These are phyloP conservation scores for Leptura quadrifasciata DNA, from an alignment of 2,888 invertebrate genomes.

Conservation along the genomic window DNA sequence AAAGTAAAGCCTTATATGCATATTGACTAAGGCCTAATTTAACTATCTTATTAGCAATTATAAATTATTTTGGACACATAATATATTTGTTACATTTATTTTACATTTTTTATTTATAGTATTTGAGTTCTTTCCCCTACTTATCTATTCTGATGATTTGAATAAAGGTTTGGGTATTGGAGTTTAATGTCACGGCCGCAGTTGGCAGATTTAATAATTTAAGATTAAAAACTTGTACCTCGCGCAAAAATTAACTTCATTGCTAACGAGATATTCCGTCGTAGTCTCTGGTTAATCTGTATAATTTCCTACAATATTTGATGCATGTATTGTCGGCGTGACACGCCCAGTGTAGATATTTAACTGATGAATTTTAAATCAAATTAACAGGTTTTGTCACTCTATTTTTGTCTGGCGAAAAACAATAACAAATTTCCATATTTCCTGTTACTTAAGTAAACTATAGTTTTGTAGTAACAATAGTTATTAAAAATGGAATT, in stretches of 20 bases:
- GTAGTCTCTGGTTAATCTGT: conserved; percentile 8
- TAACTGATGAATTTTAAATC: conserved; percentile 9
- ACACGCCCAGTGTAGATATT: conserved; percentile 7
- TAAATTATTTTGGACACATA: no score
- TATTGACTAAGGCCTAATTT: no score
- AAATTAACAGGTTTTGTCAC: conserved; percentile 9
- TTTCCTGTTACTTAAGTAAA: neutral
- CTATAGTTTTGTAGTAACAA: no score
- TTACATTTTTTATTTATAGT: no score
- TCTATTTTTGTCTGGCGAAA: neutral
- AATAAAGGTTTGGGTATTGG: neutral
- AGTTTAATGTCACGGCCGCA: conserved; percentile 36
- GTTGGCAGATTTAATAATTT: conserved; percentile 18
- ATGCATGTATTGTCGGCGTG: conserved; percentile 16
- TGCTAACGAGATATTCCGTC: conserved; percentile 34
- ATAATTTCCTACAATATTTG: conserved; percentile 11
- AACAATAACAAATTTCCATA: conserved; percentile 1
- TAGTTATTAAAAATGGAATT: no score
- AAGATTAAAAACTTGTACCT: conserved; percentile 36
- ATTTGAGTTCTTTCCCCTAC: no score
- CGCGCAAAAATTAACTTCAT: conserved; percentile 28
- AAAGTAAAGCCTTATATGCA: no score
- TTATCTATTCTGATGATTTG: neutral
- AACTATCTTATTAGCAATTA: no score
- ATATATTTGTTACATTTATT: no score